A percentile compares a stretch with the other conserved stretches of the same genome.
Evolutionary conservation across 2,113 vertebrate genomes (phyloP).

Genomic region (Saguinus imperator): DNA sequence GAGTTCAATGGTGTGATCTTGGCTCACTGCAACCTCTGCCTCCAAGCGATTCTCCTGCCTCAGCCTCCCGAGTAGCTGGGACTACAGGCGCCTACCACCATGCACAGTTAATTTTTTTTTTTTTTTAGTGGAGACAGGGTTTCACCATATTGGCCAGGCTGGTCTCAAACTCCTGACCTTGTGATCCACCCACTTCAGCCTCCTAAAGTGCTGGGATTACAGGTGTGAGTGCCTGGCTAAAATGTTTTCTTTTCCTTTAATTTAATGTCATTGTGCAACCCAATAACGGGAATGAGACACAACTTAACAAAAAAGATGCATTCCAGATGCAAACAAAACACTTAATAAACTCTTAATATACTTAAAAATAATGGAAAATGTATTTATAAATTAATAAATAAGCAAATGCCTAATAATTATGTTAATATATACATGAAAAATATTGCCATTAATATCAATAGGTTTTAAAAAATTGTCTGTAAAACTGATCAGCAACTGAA

Average conservation of each 20-base stretch:
- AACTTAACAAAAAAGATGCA: constrained; percentile 26
- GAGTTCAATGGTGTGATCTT: too few species aligned
- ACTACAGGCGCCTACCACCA: too few species aligned
- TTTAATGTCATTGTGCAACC: background rate
- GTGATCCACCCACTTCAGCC: too few species aligned
- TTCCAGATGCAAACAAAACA: background rate
- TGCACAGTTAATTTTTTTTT: too few species aligned
- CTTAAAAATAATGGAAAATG: background rate
- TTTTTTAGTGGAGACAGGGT: too few species aligned
- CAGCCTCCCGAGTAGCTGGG: too few species aligned
- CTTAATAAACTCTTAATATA: background rate
- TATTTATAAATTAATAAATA: background rate
- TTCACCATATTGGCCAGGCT: too few species aligned
- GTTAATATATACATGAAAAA: background rate
- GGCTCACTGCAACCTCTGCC: too few species aligned
- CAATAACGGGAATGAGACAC: background rate
- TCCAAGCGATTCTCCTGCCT: too few species aligned
- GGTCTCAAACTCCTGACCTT: too few species aligned
- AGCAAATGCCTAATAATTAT: background rate
- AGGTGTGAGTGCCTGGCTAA: too few species aligned
- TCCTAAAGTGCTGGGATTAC: too few species aligned
- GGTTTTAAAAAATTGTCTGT: background rate
- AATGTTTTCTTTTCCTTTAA: constrained; percentile 12
- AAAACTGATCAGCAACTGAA: constrained; percentile 23
- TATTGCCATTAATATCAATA: background rate